Base-by-base conservation (phyloP, 2,113 vertebrate species). In the Laticauda colubrina region DNA sequence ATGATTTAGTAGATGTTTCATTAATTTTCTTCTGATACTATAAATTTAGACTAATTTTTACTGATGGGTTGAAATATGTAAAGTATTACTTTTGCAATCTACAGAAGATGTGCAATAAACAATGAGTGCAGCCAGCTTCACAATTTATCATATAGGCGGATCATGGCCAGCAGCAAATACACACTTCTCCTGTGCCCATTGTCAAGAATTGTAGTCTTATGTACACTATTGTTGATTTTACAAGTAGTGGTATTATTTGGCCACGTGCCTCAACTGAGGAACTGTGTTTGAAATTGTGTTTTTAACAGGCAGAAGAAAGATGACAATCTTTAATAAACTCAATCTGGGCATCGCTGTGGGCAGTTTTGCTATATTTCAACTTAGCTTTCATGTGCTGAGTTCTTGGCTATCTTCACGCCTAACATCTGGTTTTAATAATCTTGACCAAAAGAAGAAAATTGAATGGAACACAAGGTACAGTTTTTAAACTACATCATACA, bases 391-490 rank as follows among this genome's bases (percentile, higher is more conserved):
- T 81, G 95, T 97, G 96, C 91, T 98, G 97, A 99, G 99, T 95
- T 97, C 98, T 90, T 98, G 98, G 98, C 94, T 98, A 95, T 99
- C 99, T 26, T 94, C 92, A 53, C 97, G 96, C 94, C 75, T 99
- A 97, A 99, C 98, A 96, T 92, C 97, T 53, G 98, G 98, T 96
- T 99, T 98, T 97, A 97, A 95, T 91, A 94, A 87, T 94, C 98
- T 99, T 95, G 98, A 96, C 93, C 95, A 97, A 92, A 98, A 98
- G 96, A 98, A 99, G 98, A 99, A 99, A 98, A 98, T 99, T 6
- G 99, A 99, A 96, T 99, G 99, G 99, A 99, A 99, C 97, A 99
- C 99, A 94, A 99, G 99, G 99, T 99, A 98, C 91, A 91, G 75
- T 89, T 90, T 54, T 51, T 87, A 64, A 90, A 90, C 15, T 45